Evolutionary conservation across 2,797 vertebrate genomes (phyloP), one percentile per base, ranked within the genome.

Genomic region (Podarcis lilfordi): DNA sequence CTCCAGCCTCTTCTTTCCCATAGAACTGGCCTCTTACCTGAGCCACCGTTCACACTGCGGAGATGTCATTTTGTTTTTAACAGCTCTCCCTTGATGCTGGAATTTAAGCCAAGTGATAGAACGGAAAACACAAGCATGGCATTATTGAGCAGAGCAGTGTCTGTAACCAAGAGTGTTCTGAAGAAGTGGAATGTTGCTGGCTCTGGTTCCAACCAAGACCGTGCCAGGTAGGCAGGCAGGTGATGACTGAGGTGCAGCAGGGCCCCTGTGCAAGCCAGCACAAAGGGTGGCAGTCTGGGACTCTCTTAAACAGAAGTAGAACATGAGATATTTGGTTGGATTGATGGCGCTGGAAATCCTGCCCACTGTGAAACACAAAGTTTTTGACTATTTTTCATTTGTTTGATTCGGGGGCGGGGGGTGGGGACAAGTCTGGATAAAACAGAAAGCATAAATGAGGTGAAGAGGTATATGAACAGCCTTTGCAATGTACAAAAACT

Each of bases 401-500:
- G 81, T 96, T 96, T 84, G 88, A 92, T 98, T 95, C 90, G 97
- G 98, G 43, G 25, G 76, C 10, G 74, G 45, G 40, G 19, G 40
- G 66, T 43, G 76, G 32, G 50, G 98, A 98, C 93, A 95, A 97
- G 97, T 96, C 97, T 98, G 97, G 97, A 97, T 97, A 98, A 97
- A 96, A 96, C 95, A 94, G 96, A 96, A 96, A 96, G 94, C 96
- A 83, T 96, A 95, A 96, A 93, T 96, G 96, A 97, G 98, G 98
- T 98, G 97, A 98, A 97, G 95, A 97, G 98, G 96, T 96, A 89
- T 98, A 98, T 96, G 96, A 98, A 98, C 98, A 99, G 99, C 99
- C 98, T 99, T 97, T 99, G 98, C 99, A 99, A 99, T 99, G 98
- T 99, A 99, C 98, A 99, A 99, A 99, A 98, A 99, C 96, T 97